Evolutionary conservation across 2,888 invertebrate genomes (phyloP), one percentile per base, ranked within the genome.

Genomic region (Catocala fraxini): DNA sequence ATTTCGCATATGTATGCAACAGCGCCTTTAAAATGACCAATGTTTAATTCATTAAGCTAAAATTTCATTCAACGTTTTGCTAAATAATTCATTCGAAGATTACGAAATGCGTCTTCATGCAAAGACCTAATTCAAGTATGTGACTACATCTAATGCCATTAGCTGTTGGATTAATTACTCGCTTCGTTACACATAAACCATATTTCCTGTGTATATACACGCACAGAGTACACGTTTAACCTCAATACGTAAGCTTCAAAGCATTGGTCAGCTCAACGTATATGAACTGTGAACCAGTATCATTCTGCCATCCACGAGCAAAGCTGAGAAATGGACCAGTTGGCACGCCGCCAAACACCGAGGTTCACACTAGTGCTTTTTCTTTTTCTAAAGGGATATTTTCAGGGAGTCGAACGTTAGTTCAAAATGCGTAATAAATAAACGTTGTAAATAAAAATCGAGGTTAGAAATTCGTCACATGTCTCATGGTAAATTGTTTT

Each of bases 281-380:
- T 86, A 89, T 87, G 91, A 91, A 89, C 90, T 89, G 89, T 90
- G 90, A 90, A 91, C 90, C 81, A 87, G 87, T 87, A 92, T 90
- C 89, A 89, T 87, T 89, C 84, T 84, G 76, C 79, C 84, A 83
- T 85, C 80, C 82, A 83, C 85, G 62, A 79, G 75, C 71, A 79
- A 82, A 84, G 77, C 86, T 85, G 81, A 88, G 89, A 92, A 91
- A 91, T 89, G 89, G 86, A 91, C 85, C 87, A 89, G 76, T 88
- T 93, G 93, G 93, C 90, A 70, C 3, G 7, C 10, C 52, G 89
- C 93, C 93, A 93, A 87, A 59, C 65, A 71, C 77, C 78, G 82
- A 71, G 65, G 76, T 82, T 84, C 78, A 85, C 82, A 78, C 74
- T 70, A 77, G 65, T 71, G 72, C 74, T 74, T 85, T 88, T 74